Conservation (phyloP, 2,797 vertebrate genomes). For the Remorina albescens region DNA sequence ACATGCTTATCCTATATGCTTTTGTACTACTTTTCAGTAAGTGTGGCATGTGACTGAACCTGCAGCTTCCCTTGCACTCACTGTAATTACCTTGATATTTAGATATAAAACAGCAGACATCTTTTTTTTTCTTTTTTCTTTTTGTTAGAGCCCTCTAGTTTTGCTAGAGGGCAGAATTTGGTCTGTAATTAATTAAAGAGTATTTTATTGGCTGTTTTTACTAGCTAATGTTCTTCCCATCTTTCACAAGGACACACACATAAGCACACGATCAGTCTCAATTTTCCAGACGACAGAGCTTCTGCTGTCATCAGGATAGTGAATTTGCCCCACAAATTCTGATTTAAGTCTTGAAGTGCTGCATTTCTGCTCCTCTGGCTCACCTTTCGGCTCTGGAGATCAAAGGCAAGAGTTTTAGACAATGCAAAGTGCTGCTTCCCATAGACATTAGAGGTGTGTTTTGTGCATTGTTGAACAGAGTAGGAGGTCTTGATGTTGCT, state of each 20-base stretch:
- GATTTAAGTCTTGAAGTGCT: constrained; percentile 7
- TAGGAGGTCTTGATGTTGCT: constrained; percentile 46
- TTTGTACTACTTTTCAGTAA: neutral
- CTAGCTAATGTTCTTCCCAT: constrained; percentile 22
- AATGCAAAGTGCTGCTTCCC: constrained; percentile 33
- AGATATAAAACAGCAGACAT: constrained; percentile 42
- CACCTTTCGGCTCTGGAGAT: constrained; percentile 26
- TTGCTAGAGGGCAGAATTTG: constrained; percentile 55
- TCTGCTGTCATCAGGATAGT: constrained; percentile 14
- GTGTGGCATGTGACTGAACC: neutral
- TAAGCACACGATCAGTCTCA: constrained; percentile 20
- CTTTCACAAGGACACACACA: constrained; percentile 12
- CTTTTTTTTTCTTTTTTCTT: constrained; percentile 16
- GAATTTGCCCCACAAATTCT: constrained; percentile 2
- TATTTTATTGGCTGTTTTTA: constrained; percentile 32
- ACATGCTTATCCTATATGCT: neutral
- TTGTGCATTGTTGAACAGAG: constrained; percentile 41
- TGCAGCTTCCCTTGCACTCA: neutral
- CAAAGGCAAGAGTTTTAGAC: constrained; percentile 15
- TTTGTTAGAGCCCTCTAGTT: too few relatives aligned
- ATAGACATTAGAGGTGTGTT: constrained; percentile 16
- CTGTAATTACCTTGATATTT: constrained; percentile 31
- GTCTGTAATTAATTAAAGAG: constrained; percentile 63
- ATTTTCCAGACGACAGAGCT: constrained; percentile 17
- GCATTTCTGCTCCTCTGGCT: constrained; percentile 4